Percentiles rank a stretch among this genome's conserved stretches.
Evolutionary conservation across 2,113 vertebrate species (phyloP).

Genomic region (Festucalex cinctus): DNA sequence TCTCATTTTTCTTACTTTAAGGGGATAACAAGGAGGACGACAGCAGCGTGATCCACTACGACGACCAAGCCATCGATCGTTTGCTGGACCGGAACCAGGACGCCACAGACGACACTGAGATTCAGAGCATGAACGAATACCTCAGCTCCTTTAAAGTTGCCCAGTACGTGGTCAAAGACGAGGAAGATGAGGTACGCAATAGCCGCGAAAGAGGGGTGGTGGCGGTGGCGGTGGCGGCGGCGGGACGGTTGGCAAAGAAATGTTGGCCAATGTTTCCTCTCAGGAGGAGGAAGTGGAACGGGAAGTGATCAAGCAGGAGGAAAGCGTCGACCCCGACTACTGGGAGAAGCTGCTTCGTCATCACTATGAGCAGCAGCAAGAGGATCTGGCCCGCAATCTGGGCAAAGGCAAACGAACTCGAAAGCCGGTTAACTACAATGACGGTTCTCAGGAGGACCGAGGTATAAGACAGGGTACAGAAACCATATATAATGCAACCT

Average conservation of each 20-base stretch:
- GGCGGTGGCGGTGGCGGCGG: not conserved
- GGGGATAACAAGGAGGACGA: slow-evolving; percentile 97
- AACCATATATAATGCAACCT: slow-evolving; percentile 59
- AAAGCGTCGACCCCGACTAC: slow-evolving; percentile 97
- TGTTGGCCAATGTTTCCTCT: slow-evolving; percentile 8
- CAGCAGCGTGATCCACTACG: slow-evolving; percentile 96
- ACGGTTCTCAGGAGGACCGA: slow-evolving; percentile 97
- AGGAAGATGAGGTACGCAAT: slow-evolving; percentile 85
- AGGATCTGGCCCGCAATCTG: slow-evolving; percentile 93
- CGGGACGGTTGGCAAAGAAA: not conserved
- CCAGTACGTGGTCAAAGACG: slow-evolving; percentile 96
- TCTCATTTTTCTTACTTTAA: slow-evolving; percentile 24
- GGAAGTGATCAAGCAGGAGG: slow-evolving; percentile 98
- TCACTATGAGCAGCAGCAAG: slow-evolving; percentile 98
- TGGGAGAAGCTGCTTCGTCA: slow-evolving; percentile 98
- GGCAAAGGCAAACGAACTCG: slow-evolving; percentile 98
- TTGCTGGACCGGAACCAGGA: slow-evolving; percentile 92
- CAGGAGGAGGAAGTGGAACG: slow-evolving; percentile 95
- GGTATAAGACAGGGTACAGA: slow-evolving; percentile 85
- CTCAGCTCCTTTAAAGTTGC: slow-evolving; percentile 98
- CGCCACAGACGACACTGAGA: slow-evolving; percentile 91
- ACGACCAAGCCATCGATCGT: slow-evolving; percentile 91
- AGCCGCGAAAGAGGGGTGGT: too few species aligned
- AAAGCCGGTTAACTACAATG: slow-evolving; percentile 99
- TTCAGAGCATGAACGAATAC: slow-evolving; percentile 99